Evolutionary conservation across 2,888 invertebrate genomes (phyloP).

Genomic region (Amiota communis): DNA sequence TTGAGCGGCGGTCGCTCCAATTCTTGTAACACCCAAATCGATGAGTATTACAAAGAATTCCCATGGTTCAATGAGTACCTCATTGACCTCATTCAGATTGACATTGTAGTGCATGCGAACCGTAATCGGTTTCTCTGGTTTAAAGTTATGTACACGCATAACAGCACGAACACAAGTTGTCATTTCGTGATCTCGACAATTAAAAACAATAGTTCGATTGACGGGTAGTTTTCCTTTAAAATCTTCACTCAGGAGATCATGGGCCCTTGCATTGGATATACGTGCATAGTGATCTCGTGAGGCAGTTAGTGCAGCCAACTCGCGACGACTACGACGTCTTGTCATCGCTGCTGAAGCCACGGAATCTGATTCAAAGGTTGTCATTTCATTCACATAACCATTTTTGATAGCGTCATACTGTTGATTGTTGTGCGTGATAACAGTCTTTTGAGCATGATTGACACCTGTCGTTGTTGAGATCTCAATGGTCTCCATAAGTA

Average conservation of each 20-base stretch:
- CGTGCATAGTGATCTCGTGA: slow-evolving; percentile 68
- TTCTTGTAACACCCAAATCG: slow-evolving; percentile 62
- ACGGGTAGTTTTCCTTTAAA: slow-evolving; percentile 68
- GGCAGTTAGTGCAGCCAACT: slow-evolving; percentile 57
- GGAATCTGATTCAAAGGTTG: slow-evolving; percentile 48
- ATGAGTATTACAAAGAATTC: slow-evolving; percentile 71
- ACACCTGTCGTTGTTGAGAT: slow-evolving; percentile 46
- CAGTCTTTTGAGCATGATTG: slow-evolving; percentile 37
- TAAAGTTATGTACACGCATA: slow-evolving; percentile 67
- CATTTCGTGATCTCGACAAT: slow-evolving; percentile 69
- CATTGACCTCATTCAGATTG: slow-evolving; percentile 70
- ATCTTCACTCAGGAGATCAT: slow-evolving; percentile 67
- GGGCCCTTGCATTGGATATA: slow-evolving; percentile 63
- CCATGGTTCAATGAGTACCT: slow-evolving; percentile 71
- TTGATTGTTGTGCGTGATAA: slow-evolving; percentile 44
- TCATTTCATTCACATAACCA: slow-evolving; percentile 52
- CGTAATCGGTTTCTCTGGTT: slow-evolving; percentile 65
- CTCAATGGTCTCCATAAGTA: slow-evolving; percentile 67
- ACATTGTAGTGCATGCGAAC: slow-evolving; percentile 68
- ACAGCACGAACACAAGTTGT: slow-evolving; percentile 69
- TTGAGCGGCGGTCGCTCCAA: slow-evolving; percentile 53
- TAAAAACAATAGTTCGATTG: slow-evolving; percentile 73
- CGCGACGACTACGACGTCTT: slow-evolving; percentile 57
- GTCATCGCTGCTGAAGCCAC: slow-evolving; percentile 58
- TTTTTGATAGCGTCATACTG: slow-evolving; percentile 54